Conservation (phyloP, 2,888 invertebrate genomes). For the Cotesia congregata region DNA sequence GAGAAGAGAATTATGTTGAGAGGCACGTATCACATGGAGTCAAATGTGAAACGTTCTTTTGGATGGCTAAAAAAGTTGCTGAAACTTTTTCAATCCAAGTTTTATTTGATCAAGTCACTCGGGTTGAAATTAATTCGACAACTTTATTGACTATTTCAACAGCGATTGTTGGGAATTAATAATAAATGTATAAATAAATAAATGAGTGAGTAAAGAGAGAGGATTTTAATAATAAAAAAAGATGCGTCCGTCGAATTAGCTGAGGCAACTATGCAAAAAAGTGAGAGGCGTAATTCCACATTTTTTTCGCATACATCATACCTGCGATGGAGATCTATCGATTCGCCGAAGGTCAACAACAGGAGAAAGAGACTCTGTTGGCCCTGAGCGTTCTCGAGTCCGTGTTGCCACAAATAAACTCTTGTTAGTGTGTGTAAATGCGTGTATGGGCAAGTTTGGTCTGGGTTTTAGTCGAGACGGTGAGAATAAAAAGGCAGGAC, state of each 20-base stretch:
- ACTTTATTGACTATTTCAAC: neutral
- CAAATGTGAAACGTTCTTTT: neutral
- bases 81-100: neutral
- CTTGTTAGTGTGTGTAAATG: neutral
- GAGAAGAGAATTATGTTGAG: neutral
- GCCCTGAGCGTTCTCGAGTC: neutral
- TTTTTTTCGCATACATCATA: constrained; percentile 38
- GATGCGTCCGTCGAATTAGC: neutral
- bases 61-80: neutral
- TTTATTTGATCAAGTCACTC: neutral
- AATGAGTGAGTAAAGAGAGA: too few relatives aligned
- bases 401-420: neutral
- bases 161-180: neutral
- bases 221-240: neutral
- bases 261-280: constrained; percentile 37
- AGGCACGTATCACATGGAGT: neutral
- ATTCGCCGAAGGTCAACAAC: constrained; percentile 49
- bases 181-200: neutral
- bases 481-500: neutral
- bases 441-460: neutral
- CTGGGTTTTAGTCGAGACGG: neutral
- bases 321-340: constrained; percentile 46
- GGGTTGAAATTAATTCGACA: neutral
- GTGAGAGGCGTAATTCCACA: constrained; percentile 36
- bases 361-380: constrained; percentile 37